A percentile compares a stretch with the other conserved stretches of the same genome.
These are phyloP conservation scores for Macroglossus sobrinus DNA, from an alignment of 2,113 vertebrate genomes.

Conservation along the genomic window DNA sequence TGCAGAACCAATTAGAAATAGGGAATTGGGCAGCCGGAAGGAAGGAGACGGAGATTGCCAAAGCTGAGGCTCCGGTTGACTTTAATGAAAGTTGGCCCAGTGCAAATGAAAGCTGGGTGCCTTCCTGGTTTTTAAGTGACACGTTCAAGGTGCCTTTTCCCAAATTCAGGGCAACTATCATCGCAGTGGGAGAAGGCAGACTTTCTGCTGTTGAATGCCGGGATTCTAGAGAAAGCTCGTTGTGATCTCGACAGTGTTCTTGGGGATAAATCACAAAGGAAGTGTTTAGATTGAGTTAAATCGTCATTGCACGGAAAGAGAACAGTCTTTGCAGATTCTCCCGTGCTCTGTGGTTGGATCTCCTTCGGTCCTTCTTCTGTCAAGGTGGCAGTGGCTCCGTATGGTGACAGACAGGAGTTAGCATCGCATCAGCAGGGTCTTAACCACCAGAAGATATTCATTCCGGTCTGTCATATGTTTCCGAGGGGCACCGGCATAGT, in stretches of 20 bases:
- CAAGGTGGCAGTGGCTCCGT: background rate
- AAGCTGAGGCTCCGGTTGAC: background rate
- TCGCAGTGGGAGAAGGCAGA: background rate
- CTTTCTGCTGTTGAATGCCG: background rate
- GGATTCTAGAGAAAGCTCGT: background rate
- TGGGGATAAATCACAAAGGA: background rate
- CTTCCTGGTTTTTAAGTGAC: background rate
- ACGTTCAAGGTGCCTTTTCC: background rate
- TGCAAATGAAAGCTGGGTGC: background rate
- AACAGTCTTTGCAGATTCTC: background rate
- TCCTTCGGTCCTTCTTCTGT: background rate
- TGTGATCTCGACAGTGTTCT: background rate
- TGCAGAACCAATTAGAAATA: background rate
- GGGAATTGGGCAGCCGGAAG: background rate
- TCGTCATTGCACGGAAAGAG: background rate
- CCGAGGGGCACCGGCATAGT: background rate
- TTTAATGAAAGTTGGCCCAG: too few relatives aligned
- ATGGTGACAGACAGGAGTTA: background rate
- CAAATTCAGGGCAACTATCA: background rate
- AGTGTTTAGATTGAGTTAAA: too few relatives aligned
- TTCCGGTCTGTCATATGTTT: rapidly evolving
- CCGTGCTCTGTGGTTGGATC: background rate
- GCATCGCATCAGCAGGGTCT: background rate
- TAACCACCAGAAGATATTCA: background rate
- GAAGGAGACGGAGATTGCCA: background rate